Evolutionary conservation across 1,140 invertebrate genomes (phyloP).

Genomic region (Aphelinus certus): DNA sequence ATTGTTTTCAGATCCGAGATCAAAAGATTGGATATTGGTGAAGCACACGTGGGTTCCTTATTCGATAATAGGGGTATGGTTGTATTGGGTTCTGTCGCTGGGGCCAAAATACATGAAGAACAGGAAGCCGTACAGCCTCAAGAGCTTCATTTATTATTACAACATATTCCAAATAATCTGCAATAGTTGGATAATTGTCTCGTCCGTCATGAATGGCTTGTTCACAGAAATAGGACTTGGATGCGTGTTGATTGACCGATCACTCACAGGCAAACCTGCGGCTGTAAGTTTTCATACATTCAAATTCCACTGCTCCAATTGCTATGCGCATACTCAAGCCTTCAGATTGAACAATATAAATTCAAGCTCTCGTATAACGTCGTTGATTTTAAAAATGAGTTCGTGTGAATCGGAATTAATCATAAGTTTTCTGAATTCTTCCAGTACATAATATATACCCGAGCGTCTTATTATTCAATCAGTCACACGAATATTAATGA

Average conservation of each 20-base stretch:
- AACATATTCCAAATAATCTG: constrained; percentile 55
- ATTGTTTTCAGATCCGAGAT: constrained; percentile 60
- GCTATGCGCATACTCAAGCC: no score
- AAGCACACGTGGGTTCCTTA: constrained; percentile 65
- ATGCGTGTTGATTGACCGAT: constrained; percentile 48
- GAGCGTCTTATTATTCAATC: no score
- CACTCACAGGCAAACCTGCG: constrained; percentile 29
- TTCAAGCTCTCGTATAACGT: no score
- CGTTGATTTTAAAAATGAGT: no score
- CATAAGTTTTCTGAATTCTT: no score
- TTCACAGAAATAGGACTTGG: constrained; percentile 46
- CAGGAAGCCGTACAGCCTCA: constrained; percentile 68
- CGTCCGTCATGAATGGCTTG: constrained; percentile 54
- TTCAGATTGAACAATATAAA: no score
- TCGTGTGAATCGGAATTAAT: no score
- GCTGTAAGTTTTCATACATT: constrained; percentile 41
- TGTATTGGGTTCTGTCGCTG: constrained; percentile 64
- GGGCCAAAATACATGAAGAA: constrained; percentile 71
- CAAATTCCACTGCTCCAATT: background rate
- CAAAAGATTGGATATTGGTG: constrained; percentile 69
- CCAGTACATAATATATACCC: no score
- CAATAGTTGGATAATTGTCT: constrained; percentile 64
- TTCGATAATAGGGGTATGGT: constrained; percentile 62
- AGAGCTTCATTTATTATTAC: constrained; percentile 68
- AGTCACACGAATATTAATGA: no score